Evolutionary conservation across 2,113 vertebrate genomes (phyloP).

Genomic region (Varanus komodoensis): DNA sequence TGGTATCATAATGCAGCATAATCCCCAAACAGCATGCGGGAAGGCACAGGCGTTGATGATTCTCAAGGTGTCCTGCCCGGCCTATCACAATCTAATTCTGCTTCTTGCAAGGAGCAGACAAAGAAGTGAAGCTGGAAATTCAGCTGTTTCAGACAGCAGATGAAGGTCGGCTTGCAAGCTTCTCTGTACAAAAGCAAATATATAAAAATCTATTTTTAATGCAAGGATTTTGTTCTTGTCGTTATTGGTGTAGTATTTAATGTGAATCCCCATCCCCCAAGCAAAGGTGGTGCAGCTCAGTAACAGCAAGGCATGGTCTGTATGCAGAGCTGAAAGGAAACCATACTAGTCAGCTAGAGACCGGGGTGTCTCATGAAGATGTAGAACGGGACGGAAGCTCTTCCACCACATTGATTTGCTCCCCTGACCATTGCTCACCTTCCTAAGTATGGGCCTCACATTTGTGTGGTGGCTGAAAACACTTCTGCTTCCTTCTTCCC

Average conservation of each 20-base stretch:
- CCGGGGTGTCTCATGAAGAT: neutral
- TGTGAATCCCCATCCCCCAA: neutral
- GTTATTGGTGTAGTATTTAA: neutral
- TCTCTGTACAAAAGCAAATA: neutral
- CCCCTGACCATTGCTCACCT: neutral
- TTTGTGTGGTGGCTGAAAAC: neutral
- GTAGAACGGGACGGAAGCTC: neutral
- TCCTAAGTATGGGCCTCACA: neutral
- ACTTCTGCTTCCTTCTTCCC: neutral
- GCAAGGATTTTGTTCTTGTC: neutral
- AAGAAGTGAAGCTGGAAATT: neutral
- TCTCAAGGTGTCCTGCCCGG: neutral
- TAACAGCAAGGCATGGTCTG: neutral
- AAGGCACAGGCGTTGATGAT: accelerated
- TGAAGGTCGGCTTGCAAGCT: neutral
- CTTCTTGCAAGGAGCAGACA: neutral
- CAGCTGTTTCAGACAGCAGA: neutral
- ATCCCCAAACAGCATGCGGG: accelerated
- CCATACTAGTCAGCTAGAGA: neutral
- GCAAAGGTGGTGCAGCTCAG: neutral
- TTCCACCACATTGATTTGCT: neutral
- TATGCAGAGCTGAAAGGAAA: neutral
- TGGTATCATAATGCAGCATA: accelerated
- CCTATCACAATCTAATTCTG: neutral
- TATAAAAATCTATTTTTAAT: neutral